Evolutionary conservation across 2,797 vertebrate genomes (phyloP).

Genomic region (Sitta carolinensis): DNA sequence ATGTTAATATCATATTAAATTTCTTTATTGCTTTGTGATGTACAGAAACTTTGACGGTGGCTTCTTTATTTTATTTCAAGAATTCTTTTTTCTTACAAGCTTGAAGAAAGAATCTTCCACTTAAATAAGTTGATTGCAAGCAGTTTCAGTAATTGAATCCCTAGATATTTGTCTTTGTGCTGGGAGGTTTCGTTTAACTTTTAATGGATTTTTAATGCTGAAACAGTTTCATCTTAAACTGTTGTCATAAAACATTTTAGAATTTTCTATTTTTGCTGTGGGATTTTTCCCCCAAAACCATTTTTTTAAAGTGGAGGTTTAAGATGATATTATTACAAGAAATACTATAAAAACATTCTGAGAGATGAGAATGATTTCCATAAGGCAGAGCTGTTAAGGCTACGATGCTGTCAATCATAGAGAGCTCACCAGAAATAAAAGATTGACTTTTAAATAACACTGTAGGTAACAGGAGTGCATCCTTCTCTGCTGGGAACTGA

Average conservation of each 20-base stretch:
- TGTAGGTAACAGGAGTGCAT: not conserved
- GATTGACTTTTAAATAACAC: not conserved
- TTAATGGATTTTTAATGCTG: conserved; percentile 62
- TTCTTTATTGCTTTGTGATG: conserved; percentile 39
- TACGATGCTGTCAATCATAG: not conserved
- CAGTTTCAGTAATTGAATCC: conserved; percentile 61
- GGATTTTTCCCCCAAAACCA: not conserved
- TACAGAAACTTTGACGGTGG: conserved; percentile 1
- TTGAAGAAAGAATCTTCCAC: conserved; percentile 10
- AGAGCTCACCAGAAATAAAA: not conserved
- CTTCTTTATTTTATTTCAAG: conserved; percentile 25
- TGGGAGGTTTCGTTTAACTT: conserved; percentile 45
- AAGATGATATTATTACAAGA: not conserved
- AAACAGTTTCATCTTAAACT: conserved; percentile 46
- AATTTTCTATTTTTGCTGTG: not conserved
- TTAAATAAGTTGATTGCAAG: conserved; percentile 46
- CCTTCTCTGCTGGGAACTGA: not conserved
- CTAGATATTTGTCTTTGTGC: conserved; percentile 54
- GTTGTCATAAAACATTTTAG: conserved; percentile 49
- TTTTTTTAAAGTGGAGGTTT: not conserved
- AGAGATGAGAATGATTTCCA: not conserved
- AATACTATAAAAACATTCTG: not conserved
- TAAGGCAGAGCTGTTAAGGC: not conserved
- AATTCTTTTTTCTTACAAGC: conserved; percentile 7
- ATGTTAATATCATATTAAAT: conserved; percentile 34